Evolutionary conservation across 2,888 invertebrate species (phyloP).

Genomic region (Nemotelus nigrinus): DNA sequence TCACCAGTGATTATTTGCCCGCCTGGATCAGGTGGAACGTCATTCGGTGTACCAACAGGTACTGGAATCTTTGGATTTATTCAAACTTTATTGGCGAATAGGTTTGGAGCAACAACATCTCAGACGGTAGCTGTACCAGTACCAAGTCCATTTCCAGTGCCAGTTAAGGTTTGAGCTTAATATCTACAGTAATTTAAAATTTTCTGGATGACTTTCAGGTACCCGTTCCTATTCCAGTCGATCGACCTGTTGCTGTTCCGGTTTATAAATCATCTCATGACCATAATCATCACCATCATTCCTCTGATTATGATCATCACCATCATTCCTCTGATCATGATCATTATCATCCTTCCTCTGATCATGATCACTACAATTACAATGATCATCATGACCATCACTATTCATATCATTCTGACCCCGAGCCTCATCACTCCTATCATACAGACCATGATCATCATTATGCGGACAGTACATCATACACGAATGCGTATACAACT

Average conservation of each 20-base stretch:
- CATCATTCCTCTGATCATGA: neutral
- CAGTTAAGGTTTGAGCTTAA: constrained; percentile 1
- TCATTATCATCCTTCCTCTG: neutral
- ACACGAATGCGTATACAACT: neutral
- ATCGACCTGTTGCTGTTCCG: constrained; percentile 9
- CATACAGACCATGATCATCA: no score
- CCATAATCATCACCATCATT: neutral
- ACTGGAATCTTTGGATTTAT: neutral
- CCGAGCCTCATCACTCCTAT: no score
- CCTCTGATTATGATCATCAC: neutral
- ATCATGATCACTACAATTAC: neutral
- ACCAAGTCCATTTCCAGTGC: constrained; percentile 27
- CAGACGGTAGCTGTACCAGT: neutral
- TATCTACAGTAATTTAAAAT: neutral
- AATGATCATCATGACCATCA: neutral
- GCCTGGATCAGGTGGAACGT: neutral
- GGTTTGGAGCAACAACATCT: constrained; percentile 1
- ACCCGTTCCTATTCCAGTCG: constrained; percentile 10
- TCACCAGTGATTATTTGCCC: constrained; percentile 2
- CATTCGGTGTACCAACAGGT: neutral
- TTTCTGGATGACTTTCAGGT: neutral
- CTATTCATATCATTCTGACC: no score
- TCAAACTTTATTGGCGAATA: neutral
- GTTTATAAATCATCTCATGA: constrained; percentile 15
- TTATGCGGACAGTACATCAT: no score